These are phyloP conservation scores for Heteromyza rotundicornis DNA, from an alignment of 2,888 invertebrate species.

Conservation along the genomic window DNA sequence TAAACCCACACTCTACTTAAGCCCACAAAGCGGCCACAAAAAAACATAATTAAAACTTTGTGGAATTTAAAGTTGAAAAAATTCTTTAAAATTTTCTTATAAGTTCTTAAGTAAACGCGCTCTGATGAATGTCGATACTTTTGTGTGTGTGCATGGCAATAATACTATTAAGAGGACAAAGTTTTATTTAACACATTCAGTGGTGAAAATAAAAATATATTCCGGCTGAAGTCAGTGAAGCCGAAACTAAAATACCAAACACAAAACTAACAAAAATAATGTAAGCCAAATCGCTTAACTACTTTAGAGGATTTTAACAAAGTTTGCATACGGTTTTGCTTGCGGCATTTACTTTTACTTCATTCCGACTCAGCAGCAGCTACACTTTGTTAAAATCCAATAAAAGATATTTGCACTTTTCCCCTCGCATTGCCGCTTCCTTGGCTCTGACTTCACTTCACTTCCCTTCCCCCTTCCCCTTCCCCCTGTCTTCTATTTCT, in stretches of 20 bases:
- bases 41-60: too few species aligned
- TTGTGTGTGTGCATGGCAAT: too few species aligned
- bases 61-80: too few species aligned
- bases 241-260: not conserved
- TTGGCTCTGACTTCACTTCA: not conserved
- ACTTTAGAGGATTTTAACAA: not conserved
- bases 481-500: not conserved
- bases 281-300: not conserved
- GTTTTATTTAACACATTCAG: too few species aligned
- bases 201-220: too few species aligned
- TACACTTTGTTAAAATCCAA: not conserved
- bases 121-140: too few species aligned
- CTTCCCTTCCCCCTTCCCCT: not conserved
- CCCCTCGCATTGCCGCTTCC: not conserved
- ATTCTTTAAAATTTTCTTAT: too few species aligned
- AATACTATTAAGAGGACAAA: too few species aligned
- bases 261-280: not conserved
- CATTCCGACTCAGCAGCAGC: not conserved
- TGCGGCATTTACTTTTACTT: not conserved
- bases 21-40: too few species aligned
- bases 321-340: not conserved
- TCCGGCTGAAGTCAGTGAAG: constrained; percentile 5
- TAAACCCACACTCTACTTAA: too few species aligned
- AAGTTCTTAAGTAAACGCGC: too few species aligned
- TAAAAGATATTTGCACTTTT: not conserved